These are phyloP conservation scores for Sternarchorhynchus goeldii DNA, from an alignment of 2,797 vertebrate genomes.

Conservation along the genomic window DNA sequence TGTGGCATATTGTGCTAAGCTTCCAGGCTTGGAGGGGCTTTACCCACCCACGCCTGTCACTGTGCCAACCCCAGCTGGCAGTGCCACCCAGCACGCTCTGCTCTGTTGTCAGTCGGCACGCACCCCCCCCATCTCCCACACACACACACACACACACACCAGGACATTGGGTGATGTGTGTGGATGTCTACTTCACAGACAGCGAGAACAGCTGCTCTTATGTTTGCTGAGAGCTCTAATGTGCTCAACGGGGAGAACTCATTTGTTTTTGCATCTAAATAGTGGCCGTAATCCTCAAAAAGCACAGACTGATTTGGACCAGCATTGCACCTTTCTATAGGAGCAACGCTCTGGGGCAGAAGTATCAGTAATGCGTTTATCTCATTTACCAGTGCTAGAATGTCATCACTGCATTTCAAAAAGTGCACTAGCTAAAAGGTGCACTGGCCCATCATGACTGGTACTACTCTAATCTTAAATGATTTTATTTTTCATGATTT, in stretches of 20 bases:
- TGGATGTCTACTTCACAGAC: conserved; percentile 56
- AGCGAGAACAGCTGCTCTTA: conserved; percentile 47
- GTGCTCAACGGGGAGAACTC: conserved; percentile 53
- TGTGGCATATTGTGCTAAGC: conserved; percentile 52
- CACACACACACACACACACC: conserved; percentile 6
- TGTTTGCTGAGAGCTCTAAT: conserved; percentile 55
- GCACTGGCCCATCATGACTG: too few species aligned
- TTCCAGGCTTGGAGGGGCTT: conserved; percentile 37
- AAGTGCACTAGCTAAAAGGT: neutral
- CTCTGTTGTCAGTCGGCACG: neutral
- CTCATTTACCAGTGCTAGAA: conserved; percentile 44
- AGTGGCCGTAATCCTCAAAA: conserved; percentile 48
- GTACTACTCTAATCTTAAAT: neutral
- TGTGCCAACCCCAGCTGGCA: conserved; percentile 39
- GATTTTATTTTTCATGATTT: too few species aligned
- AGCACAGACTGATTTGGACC: conserved; percentile 34
- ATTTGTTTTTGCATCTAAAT: conserved; percentile 62
- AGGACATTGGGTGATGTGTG: conserved; percentile 23
- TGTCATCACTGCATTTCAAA: neutral
- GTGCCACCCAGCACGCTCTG: conserved; percentile 3
- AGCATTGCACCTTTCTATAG: conserved; percentile 37
- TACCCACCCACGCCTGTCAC: conserved; percentile 29
- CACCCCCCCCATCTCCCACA: conserved; percentile 12
- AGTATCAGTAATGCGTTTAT: conserved; percentile 50
- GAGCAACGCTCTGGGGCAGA: conserved; percentile 39